phyloP scores from a whole-genome alignment of 2,888 invertebrate genomes.

The Rhodophaea formosa region DNA sequence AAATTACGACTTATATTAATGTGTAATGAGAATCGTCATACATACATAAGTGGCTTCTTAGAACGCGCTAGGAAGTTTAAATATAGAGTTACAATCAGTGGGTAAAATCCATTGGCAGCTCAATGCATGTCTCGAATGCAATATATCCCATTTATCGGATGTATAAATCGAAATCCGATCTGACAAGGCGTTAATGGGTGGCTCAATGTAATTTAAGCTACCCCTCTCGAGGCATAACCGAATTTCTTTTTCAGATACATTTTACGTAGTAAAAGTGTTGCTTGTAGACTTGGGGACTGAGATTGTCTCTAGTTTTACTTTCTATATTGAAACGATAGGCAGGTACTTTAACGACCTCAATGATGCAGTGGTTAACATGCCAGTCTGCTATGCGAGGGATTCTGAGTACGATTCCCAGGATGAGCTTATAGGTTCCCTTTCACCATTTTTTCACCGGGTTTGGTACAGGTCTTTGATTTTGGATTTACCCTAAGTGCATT shows the following conservation, averaged over 20 bases:
- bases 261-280: slow-evolving; percentile 14
- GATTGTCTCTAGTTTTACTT: slow-evolving; percentile 8
- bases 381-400: too few relatives aligned
- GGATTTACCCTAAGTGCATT: too few relatives aligned
- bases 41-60: too few relatives aligned
- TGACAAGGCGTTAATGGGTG: slow-evolving; percentile 81
- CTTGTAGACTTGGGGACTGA: background rate
- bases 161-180: slow-evolving; percentile 76
- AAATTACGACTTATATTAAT: too few relatives aligned
- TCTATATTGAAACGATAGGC: background rate
- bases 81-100: too few relatives aligned
- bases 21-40: too few relatives aligned
- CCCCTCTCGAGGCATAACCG: slow-evolving; percentile 64
- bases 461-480: too few relatives aligned
- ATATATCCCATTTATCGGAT: slow-evolving; percentile 72
- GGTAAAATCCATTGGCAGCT: slow-evolving; percentile 15
- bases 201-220: slow-evolving; percentile 79
- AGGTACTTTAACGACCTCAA: too few relatives aligned
- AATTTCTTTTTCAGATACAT: slow-evolving; percentile 53
- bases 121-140: slow-evolving; percentile 37
- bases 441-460: too few relatives aligned
- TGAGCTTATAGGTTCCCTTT: too few relatives aligned
- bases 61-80: background rate
- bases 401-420: too few relatives aligned
- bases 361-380: too few relatives aligned